Evolutionary conservation across 2,888 invertebrate genomes (phyloP), one percentile per base, ranked within the genome.

Genomic region (Drosophila dives): DNA sequence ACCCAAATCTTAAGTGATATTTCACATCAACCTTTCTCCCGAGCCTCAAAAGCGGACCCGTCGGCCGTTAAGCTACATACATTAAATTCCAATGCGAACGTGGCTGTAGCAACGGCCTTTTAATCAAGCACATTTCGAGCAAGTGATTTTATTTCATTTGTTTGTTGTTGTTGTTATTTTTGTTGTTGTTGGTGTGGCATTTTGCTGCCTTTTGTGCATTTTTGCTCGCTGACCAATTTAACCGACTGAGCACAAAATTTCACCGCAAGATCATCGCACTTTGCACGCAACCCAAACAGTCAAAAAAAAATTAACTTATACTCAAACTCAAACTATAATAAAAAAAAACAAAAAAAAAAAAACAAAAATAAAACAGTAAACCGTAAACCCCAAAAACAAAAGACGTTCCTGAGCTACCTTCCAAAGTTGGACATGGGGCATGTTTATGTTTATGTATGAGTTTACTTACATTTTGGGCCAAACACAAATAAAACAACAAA

Each of bases 221-320:
- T 89, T 80, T 78, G 83, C 73, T 81, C 82, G 83, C 84, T 91
- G 91, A 91, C 91, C 91, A 91, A 90, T 90, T 91, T 91, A 89
- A 82, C 89, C 89, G 90, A 76, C 73, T 86, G 88, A 91, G 89
- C 91, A 90, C 82, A 87, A 87, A 87, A 87, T 87, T 87, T 87
- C 89, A 86, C 87, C 87, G 89, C 89, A 87, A 87, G 87, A 89
- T 89, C 87, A 86, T 85, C 87, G 87, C 86, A 83, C 87, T 87
- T 85, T 77, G 87, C 85, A 89, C 87, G 86, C 87, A 89, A 89
- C 74, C 86, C 77, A 60, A 77, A 81, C 62, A 86, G 71, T 70
- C 75, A 69, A 70, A 80, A 66, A 51, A 61, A 38, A 72, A 50
- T 55, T 64, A 58, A 66, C 50, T 61, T 53, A 20, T 61, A 26